phyloP scores from a whole-genome alignment of 2,113 vertebrate genomes.

The Rattus rattus region DNA sequence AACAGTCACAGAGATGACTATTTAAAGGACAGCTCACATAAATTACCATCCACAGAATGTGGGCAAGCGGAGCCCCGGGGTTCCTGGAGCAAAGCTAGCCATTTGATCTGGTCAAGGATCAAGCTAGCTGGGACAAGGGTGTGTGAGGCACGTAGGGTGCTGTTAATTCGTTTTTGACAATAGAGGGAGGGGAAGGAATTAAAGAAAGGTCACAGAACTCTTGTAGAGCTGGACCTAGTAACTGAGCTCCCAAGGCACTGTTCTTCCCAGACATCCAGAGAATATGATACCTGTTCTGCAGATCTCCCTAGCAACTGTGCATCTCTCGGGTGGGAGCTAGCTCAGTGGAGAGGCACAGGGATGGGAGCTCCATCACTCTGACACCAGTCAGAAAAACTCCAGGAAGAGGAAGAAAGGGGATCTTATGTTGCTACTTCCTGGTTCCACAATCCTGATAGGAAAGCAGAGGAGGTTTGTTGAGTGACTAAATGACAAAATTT shows the following conservation, averaged over 20 bases:
- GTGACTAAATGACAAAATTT: neutral
- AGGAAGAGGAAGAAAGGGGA: too few relatives aligned
- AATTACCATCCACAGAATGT: neutral
- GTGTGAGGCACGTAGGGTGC: neutral
- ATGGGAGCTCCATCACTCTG: neutral
- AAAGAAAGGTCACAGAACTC: neutral
- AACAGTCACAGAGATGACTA: neutral
- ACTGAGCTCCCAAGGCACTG: neutral
- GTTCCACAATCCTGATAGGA: neutral
- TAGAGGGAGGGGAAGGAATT: neutral
- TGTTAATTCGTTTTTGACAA: neutral
- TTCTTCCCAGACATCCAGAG: neutral
- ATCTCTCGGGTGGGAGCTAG: neutral
- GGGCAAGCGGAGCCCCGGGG: neutral
- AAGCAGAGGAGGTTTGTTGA: slow-evolving; percentile 10
- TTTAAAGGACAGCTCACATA: neutral
- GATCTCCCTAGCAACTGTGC: neutral
- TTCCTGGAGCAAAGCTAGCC: neutral
- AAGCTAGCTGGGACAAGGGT: neutral
- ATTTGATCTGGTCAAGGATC: neutral
- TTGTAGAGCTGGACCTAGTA: neutral
- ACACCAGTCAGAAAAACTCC: neutral
- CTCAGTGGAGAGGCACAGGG: neutral
- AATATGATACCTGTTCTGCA: accelerated
- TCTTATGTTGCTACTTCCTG: neutral